Conservation (phyloP, 1,140 invertebrate genomes). For the Ericerus pela region DNA sequence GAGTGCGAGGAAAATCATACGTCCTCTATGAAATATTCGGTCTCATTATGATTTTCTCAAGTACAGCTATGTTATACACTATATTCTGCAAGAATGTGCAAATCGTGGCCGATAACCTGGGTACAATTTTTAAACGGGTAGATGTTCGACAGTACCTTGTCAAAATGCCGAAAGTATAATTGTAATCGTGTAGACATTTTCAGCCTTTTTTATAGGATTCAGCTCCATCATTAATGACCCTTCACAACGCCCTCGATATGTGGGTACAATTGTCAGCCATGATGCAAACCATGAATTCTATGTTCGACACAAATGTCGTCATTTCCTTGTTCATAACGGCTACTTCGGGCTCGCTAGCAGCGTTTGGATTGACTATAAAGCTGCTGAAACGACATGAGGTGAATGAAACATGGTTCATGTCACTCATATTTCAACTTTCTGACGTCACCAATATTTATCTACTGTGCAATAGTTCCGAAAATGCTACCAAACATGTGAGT, state of each 20-base stretch:
- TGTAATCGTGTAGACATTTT: no score
- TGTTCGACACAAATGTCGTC: background rate
- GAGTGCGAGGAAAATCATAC: background rate
- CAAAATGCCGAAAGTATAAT: no score
- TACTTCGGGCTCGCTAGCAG: background rate
- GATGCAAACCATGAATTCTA: background rate
- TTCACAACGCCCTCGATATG: background rate
- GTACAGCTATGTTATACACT: background rate
- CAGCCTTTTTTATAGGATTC: no score
- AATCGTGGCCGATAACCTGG: no score
- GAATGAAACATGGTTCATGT: background rate
- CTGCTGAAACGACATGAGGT: background rate
- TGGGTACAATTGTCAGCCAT: background rate
- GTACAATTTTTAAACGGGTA: no score
- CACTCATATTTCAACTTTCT: background rate
- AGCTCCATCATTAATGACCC: no score
- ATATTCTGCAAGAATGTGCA: background rate
- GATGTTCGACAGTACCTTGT: no score
- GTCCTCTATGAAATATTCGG: background rate
- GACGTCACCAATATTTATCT: background rate
- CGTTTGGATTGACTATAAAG: background rate
- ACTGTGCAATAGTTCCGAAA: background rate
- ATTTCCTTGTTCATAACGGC: background rate
- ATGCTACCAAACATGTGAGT: background rate
- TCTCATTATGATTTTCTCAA: background rate